Evolutionary conservation across 2,113 vertebrate genomes (phyloP), one percentile per base, ranked within the genome.

Genomic region (Sebastes schlegelii): DNA sequence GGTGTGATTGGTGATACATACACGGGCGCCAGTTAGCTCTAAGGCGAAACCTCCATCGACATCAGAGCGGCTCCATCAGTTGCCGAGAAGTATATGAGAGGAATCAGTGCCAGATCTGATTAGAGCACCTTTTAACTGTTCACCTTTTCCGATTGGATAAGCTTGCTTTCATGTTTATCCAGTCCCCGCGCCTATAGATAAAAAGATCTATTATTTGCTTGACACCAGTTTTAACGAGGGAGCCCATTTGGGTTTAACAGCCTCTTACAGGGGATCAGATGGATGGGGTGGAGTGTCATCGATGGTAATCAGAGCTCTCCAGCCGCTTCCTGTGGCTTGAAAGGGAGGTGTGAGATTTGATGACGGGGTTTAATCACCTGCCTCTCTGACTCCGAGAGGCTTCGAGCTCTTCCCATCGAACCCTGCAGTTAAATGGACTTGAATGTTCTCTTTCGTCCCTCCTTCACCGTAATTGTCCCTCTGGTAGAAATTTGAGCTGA

Each of bases 251-350:
- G 83, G 57, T 89, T 94, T 93, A 90, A 91, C 82, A 89, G 78
- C 78, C 90, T 92, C 92, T 89, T 90, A 90, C 73, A 72, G 82
- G 42, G 87, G 84, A 91, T 94, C 90, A 86, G 90, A 88, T 90
- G 86, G 89, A 90, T 79, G 64, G 82, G 89, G 75, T 92, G 82
- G 80, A 87, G 89, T 85, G 88, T 82, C 92, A 88, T 89, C 21
- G 90, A 91, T 92, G 87, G 71, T 90, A 92, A 93, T 93, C 91
- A 68, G 87, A 46, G 80, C 84, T 90, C 88, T 89, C 79, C 75
- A 82, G 83, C 67, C n/a, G 58, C 89, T 88, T 92, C 83, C 80
- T 65, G 79, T 82, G 55, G 73, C 75, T 87, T 51, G 73, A 68
- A 65, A 78, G 77, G 77, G 74, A 82, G 68, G 79, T 76, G 83